phyloP scores from a whole-genome alignment of 1,140 invertebrate genomes.

The Venturia canescens region DNA sequence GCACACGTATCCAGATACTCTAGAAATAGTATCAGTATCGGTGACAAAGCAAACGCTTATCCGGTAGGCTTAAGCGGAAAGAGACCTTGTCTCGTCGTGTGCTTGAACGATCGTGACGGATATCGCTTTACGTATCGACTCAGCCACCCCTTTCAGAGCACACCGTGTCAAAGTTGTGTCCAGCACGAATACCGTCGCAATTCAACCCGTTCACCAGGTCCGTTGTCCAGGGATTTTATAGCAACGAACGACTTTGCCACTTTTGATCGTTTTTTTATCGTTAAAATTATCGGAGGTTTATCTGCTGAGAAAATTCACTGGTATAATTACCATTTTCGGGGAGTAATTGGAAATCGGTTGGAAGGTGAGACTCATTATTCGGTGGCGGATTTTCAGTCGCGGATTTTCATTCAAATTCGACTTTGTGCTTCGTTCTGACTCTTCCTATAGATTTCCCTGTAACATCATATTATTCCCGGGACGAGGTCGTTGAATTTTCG shows the following conservation, averaged over 20 bases:
- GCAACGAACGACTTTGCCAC: neutral
- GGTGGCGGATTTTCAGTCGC: no score
- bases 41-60: conserved; percentile 45
- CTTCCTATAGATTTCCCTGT: no score
- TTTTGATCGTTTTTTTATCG: no score
- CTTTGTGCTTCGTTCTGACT: no score
- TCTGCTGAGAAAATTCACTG: no score
- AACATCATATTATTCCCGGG: no score
- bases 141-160: neutral
- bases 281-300: no score
- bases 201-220: neutral
- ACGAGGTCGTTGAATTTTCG: no score
- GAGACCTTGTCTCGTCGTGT: conserved; percentile 31
- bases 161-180: conserved; percentile 9
- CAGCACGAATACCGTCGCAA: neutral
- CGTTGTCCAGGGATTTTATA: neutral
- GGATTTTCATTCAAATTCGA: no score
- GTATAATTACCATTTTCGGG: no score
- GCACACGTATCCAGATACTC: neutral
- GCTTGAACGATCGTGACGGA: conserved; percentile 38
- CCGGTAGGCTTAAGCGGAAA: conserved; percentile 28
- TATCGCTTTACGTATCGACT: conserved; percentile 17
- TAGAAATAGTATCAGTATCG: conserved; percentile 24
- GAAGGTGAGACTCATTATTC: no score
- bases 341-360: no score